Percentiles rank a stretch among this genome's conserved stretches.
These are phyloP conservation scores for Parapristionchus giblindavisi DNA, from an alignment of 2,888 invertebrate species.

Conservation along the genomic window DNA sequence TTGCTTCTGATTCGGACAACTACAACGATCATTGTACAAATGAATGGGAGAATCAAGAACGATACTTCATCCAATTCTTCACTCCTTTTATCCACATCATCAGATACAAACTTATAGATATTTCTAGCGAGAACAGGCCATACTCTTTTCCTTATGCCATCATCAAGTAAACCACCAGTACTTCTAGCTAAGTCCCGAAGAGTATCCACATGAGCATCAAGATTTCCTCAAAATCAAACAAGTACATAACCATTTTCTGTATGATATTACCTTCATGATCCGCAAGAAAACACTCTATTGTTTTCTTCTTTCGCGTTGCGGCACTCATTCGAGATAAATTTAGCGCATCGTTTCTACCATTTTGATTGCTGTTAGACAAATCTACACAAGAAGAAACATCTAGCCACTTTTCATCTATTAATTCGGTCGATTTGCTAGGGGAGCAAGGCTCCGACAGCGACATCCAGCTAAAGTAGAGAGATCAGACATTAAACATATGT, in stretches of 20 bases:
- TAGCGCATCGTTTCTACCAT: not conserved
- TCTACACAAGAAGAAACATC: constrained; percentile 38
- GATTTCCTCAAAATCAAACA: constrained; percentile 24
- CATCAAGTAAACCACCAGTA: constrained; percentile 33
- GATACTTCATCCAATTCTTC: constrained; percentile 22
- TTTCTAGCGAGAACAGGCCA: constrained; percentile 37
- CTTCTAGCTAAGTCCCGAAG: constrained; percentile 33
- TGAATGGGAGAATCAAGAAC: not conserved
- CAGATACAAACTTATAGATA: constrained; percentile 17
- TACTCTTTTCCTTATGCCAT: constrained; percentile 23
- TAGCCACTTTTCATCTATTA: constrained; percentile 29
- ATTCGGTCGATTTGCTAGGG: constrained; percentile 6
- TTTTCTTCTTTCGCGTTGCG: not conserved
- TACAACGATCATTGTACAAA: not conserved
- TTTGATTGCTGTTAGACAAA: constrained; percentile 2
- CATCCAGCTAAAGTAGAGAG: constrained; percentile 3
- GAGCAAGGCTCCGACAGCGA: constrained; percentile 35
- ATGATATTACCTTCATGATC: constrained; percentile 32
- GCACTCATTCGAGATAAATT: constrained; percentile 5
- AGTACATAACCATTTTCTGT: no score
- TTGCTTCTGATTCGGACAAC: constrained; percentile 18
- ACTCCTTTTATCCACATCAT: no score
- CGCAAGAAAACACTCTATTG: constrained; percentile 17
- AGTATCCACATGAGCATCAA: constrained; percentile 32
- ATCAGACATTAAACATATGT: not conserved